Conservation (phyloP, 2,888 invertebrate genomes). For the Tetramorium bicarinatum region DNA sequence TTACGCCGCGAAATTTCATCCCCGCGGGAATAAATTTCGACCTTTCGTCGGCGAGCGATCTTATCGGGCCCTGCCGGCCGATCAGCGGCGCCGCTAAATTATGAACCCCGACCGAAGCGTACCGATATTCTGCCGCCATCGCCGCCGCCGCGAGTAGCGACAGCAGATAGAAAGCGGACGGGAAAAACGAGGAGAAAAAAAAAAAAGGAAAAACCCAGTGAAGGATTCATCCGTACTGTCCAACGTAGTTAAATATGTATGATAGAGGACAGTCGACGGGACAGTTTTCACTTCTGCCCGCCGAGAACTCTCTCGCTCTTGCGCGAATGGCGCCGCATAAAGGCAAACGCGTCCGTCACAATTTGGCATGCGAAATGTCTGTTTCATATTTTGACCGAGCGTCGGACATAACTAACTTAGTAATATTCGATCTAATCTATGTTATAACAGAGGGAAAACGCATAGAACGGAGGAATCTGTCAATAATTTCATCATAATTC, state of each 20-base stretch:
- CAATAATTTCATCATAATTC: constrained; percentile 44
- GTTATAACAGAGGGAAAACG: neutral
- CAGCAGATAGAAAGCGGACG: constrained; percentile 38
- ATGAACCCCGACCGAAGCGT: constrained; percentile 31
- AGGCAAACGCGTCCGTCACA: constrained; percentile 14
- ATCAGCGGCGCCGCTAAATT: constrained; percentile 47
- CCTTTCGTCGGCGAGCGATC: constrained; percentile 51
- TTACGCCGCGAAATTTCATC: constrained; percentile 56
- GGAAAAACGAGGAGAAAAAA: neutral
- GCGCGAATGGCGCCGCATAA: neutral
- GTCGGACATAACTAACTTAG: constrained; percentile 21
- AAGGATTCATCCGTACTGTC: constrained; percentile 34
- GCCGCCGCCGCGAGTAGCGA: neutral
- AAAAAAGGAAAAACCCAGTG: neutral
- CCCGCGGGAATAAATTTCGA: constrained; percentile 54
- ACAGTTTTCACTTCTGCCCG: constrained; percentile 40
- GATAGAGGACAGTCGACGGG: constrained; percentile 25
- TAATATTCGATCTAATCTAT: constrained; percentile 7
- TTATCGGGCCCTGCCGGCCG: constrained; percentile 42
- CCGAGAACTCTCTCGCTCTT: constrained; percentile 9
- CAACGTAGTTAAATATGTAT: constrained; percentile 54
- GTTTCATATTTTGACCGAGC: neutral
- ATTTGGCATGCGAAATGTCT: constrained; percentile 38
- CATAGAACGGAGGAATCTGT: neutral
- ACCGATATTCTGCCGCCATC: constrained; percentile 30